A percentile compares a stretch with the other conserved stretches of the same genome.
Conservation (phyloP, 2,113 vertebrate species). For the Gambusia holbrooki region DNA sequence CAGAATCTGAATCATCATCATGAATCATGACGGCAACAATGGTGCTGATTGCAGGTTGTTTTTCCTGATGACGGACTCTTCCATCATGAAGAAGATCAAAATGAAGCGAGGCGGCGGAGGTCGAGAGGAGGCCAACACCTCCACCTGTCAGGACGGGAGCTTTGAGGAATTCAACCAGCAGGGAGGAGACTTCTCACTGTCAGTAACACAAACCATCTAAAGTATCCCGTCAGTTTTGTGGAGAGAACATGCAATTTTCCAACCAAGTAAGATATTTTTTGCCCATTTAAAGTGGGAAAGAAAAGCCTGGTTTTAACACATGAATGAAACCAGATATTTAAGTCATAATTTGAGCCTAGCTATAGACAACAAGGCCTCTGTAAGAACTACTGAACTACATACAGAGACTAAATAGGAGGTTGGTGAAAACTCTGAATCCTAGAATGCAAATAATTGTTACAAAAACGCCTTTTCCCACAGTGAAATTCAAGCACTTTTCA, state of each 20-base stretch:
- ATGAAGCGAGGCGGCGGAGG: background rate
- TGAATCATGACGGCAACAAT: background rate
- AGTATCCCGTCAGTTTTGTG: background rate
- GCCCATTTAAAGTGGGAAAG: background rate
- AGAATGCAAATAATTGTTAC: too few species aligned
- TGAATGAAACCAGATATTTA: too few species aligned
- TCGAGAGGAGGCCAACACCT: background rate
- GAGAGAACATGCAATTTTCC: background rate
- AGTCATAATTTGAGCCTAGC: too few species aligned
- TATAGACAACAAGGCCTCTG: too few species aligned
- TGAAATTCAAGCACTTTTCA: too few species aligned
- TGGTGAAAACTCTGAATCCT: too few species aligned
- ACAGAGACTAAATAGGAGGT: too few species aligned
- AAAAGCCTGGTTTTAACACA: background rate
- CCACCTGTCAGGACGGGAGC: conserved; percentile 8
- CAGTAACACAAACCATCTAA: conserved; percentile 1
- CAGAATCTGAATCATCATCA: background rate
- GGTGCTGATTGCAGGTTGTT: conserved; percentile 4
- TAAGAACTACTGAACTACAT: too few species aligned
- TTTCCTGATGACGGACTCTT: conserved; percentile 15
- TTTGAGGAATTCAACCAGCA: background rate
- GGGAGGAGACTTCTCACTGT: conserved; percentile 6
- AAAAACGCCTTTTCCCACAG: background rate
- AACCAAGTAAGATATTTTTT: background rate
- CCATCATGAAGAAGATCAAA: background rate